These are phyloP conservation scores for Dendroctonus valens DNA, from an alignment of 1,140 invertebrate genomes.

Conservation along the genomic window DNA sequence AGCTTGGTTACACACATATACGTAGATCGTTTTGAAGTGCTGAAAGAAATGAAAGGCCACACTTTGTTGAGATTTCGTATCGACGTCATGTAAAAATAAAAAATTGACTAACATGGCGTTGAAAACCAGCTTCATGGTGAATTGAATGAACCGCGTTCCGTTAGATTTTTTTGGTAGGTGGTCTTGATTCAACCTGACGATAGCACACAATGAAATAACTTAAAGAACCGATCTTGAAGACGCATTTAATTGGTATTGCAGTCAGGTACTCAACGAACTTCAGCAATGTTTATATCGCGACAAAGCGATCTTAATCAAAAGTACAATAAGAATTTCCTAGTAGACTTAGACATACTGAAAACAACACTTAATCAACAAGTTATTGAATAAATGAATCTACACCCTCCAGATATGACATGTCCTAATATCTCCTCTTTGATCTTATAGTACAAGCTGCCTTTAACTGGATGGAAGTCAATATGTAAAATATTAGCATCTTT, in stretches of 20 bases:
- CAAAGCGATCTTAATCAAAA: no score
- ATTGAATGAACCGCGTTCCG: conserved; percentile 16
- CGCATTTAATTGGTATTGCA: conserved; percentile 18
- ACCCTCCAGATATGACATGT: no score
- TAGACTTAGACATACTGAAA: no score
- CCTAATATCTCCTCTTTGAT: no score
- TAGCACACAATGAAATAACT: conserved; percentile 17
- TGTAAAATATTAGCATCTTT: neutral
- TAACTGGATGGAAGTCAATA: no score
- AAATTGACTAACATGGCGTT: conserved; percentile 11
- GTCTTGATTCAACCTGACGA: conserved; percentile 20
- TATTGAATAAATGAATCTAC: no score
- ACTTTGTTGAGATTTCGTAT: conserved; percentile 1
- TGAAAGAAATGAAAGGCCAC: neutral
- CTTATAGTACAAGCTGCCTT: no score
- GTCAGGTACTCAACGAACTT: conserved; percentile 1
- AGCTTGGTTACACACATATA: no score
- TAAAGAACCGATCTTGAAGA: conserved; percentile 11
- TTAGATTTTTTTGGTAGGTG: conserved; percentile 27
- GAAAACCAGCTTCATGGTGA: conserved; percentile 17
- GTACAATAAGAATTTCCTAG: no score
- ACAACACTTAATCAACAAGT: no score
- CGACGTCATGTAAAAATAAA: conserved; percentile 9
- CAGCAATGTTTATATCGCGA: no score
- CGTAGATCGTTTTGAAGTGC: neutral